phyloP scores from a whole-genome alignment of 2,113 vertebrate species.

The Ophiodon elongatus region DNA sequence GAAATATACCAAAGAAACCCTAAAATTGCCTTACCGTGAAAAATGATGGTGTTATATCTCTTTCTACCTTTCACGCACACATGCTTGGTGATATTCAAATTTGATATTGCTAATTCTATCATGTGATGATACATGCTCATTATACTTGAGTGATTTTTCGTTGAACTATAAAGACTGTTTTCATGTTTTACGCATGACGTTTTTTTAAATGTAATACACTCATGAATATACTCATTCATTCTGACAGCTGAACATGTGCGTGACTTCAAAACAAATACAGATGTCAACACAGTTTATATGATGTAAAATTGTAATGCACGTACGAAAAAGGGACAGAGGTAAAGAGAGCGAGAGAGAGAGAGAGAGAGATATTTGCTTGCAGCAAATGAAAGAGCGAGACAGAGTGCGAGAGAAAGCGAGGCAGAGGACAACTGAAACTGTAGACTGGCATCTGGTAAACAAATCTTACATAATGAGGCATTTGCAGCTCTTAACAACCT shows the following conservation, averaged over 20 bases:
- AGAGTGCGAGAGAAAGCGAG: slow-evolving; percentile 2
- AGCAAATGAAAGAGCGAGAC: slow-evolving; percentile 8
- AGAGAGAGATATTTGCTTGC: neutral
- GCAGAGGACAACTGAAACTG: slow-evolving; percentile 44
- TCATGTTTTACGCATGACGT: neutral
- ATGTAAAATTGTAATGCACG: neutral
- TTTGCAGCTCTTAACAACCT: slow-evolving; percentile 63
- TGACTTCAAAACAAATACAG: slow-evolving; percentile 8
- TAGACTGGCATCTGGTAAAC: slow-evolving; percentile 66
- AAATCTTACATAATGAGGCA: slow-evolving; percentile 67
- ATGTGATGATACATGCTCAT: neutral
- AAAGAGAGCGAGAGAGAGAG: neutral
- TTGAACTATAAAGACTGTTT: neutral
- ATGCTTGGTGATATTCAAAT: no score
- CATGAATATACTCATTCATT: neutral
- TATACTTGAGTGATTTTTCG: neutral
- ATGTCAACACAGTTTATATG: neutral
- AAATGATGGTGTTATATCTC: neutral
- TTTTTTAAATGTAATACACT: neutral
- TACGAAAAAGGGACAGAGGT: neutral
- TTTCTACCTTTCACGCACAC: no score
- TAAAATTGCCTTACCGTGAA: neutral
- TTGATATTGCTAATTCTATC: neutral
- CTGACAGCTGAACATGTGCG: neutral
- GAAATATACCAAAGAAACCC: neutral